Evolutionary conservation across 2,888 invertebrate species (phyloP).

Genomic region (Ceriagrion tenellum): DNA sequence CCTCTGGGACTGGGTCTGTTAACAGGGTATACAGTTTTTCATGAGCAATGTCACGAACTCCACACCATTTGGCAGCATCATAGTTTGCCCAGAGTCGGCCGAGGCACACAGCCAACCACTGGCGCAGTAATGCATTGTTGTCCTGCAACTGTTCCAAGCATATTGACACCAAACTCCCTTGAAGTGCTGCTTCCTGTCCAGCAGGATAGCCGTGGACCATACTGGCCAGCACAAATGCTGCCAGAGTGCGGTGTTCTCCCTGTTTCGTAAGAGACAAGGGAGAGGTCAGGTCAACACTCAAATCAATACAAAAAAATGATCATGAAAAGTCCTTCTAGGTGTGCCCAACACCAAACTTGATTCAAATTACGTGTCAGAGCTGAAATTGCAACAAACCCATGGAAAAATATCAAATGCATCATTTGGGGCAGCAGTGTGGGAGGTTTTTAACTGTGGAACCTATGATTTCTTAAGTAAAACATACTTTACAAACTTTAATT

Average conservation of each 20-base stretch:
- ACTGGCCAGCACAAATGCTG: constrained; percentile 96
- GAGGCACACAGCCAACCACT: constrained; percentile 96
- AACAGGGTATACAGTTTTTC: constrained; percentile 93
- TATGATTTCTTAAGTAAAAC: too few relatives aligned
- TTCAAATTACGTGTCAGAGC: too few relatives aligned
- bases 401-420: too few relatives aligned
- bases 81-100: constrained; percentile 94
- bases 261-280: constrained; percentile 74
- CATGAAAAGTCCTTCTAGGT: too few relatives aligned
- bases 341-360: too few relatives aligned
- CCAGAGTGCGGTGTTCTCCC: constrained; percentile 93
- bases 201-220: constrained; percentile 93
- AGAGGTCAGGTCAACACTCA: too few relatives aligned
- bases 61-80: constrained; percentile 95
- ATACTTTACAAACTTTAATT: too few relatives aligned
- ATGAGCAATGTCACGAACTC: constrained; percentile 96
- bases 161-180: constrained; percentile 93
- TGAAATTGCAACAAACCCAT: too few relatives aligned
- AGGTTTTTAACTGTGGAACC: too few relatives aligned
- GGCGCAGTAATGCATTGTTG: constrained; percentile 84
- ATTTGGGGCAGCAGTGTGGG: too few relatives aligned
- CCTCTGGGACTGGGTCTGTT: constrained; percentile 90
- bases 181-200: constrained; percentile 94
- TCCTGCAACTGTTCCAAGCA: constrained; percentile 94
- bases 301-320: too few relatives aligned